Evolutionary conservation across 2,797 vertebrate genomes (phyloP), one percentile per base, ranked within the genome.

Genomic region (Cyprinella venusta): DNA sequence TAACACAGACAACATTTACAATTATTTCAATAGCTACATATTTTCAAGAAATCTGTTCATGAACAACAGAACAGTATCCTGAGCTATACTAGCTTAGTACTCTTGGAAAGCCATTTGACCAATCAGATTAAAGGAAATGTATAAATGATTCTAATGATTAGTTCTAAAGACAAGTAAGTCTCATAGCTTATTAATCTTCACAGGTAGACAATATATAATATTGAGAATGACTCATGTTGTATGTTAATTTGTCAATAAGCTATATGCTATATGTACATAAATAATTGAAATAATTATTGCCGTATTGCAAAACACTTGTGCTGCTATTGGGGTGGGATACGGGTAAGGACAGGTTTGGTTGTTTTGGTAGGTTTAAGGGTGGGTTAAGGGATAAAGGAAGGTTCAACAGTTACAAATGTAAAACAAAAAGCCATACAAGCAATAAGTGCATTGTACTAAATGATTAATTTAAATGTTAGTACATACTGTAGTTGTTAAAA

Each of bases 121-220:
- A 30, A 5, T 71, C 42, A 71, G 24, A 18, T 71, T 8, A 24
- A 70, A 70, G 68, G n/a, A 13, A 50, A 50, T 50, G 7, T 48
- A 71, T 19, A 26, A 18, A 5, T 8, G 26, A 4, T 50, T 13
- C 40, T 70, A 48, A 24, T n/a, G 13, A 48, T 26, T 30, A 45
- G 13, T 50, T 50, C 16, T 50, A 10, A 42, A 10, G 40, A 16
- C 10, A 4, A 42, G 12, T 42, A 1, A 8, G 45, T 48, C n/a
- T 70, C 40, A 18, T 70, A 72, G 40, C 30, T 30, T 26, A 70
- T 71, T 48, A 48, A 26, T 70, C 68, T 70, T 48, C 24, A 70
- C 42, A 48, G 24, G 15, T 2, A 70, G 24, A 70, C n/a, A 48
- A 45, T 48, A 48, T 48, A 48, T 18, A 18, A 70, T 45, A 45